phyloP scores from a whole-genome alignment of 1,140 invertebrate genomes.

The Pteromalus puparum region DNA sequence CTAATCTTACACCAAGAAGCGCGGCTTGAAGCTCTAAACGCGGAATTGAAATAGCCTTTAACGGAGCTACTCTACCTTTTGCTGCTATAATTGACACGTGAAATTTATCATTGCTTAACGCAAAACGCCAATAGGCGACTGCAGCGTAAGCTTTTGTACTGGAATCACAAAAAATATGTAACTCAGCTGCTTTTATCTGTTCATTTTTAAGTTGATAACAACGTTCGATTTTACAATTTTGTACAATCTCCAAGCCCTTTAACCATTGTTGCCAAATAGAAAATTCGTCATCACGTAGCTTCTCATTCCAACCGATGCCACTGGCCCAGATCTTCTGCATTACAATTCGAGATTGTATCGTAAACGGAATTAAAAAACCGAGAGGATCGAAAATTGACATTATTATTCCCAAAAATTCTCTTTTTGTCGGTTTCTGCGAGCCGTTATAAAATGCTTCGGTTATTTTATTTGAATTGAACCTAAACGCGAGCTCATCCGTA shows the following conservation, averaged over 20 bases:
- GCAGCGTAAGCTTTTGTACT: slow-evolving; percentile 5
- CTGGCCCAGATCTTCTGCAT: slow-evolving; percentile 64
- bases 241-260: not conserved
- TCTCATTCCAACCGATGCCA: slow-evolving; percentile 43
- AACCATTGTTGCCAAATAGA: slow-evolving; percentile 3
- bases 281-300: not conserved
- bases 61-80: too few relatives aligned
- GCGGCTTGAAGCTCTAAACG: too few relatives aligned
- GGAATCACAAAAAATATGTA: slow-evolving; percentile 26
- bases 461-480: not conserved
- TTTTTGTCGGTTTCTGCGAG: slow-evolving; percentile 54
- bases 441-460: not conserved
- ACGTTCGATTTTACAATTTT: not conserved
- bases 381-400: slow-evolving; percentile 66
- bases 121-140: slow-evolving; percentile 28
- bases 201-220: not conserved
- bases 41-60: too few relatives aligned
- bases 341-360: slow-evolving; percentile 65
- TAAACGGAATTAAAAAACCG: slow-evolving; percentile 65
- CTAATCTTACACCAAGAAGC: too few relatives aligned
- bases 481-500: not conserved
- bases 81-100: not conserved
- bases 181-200: not conserved
- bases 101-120: not conserved
- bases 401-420: slow-evolving; percentile 56